These are phyloP conservation scores for Cryptophagus acutangulus DNA, from an alignment of 2,888 invertebrate species.

Conservation along the genomic window DNA sequence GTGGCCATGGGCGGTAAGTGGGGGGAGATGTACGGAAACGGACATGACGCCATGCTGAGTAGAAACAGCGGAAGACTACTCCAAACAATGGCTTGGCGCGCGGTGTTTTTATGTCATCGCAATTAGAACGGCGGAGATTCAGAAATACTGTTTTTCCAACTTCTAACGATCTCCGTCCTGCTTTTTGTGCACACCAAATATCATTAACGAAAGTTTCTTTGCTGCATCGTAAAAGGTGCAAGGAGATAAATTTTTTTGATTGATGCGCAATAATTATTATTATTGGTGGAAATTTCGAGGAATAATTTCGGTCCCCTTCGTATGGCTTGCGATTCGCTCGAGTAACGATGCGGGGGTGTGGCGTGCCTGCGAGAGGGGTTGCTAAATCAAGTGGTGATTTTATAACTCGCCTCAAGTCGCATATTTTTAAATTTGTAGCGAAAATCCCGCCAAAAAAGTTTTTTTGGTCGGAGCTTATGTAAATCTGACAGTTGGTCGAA, in stretches of 20 bases:
- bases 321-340: constrained; percentile 45
- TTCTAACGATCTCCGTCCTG: constrained; percentile 35
- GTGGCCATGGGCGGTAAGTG: constrained; percentile 29
- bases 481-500: constrained; percentile 44
- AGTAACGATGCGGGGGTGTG: constrained; percentile 39
- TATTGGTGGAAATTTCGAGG: neutral
- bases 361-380: constrained; percentile 33
- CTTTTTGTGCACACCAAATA: constrained; percentile 38
- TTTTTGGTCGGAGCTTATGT: constrained; percentile 27
- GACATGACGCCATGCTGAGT: constrained; percentile 52
- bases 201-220: constrained; percentile 36
- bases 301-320: neutral
- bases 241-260: constrained; percentile 25
- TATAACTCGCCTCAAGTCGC: constrained; percentile 26
- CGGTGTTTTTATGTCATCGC: constrained; percentile 46
- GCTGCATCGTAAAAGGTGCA: constrained; percentile 4
- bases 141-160: constrained; percentile 42
- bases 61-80: constrained; percentile 50
- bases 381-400: constrained; percentile 42
- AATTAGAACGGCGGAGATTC: constrained; percentile 47
- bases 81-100: constrained; percentile 47
- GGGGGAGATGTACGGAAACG: constrained; percentile 45
- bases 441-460: constrained; percentile 3
- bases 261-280: too few species aligned
- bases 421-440: constrained; percentile 3